Evolutionary conservation across 2,113 vertebrate species (phyloP).

Genomic region (Malaclemys terrapin): DNA sequence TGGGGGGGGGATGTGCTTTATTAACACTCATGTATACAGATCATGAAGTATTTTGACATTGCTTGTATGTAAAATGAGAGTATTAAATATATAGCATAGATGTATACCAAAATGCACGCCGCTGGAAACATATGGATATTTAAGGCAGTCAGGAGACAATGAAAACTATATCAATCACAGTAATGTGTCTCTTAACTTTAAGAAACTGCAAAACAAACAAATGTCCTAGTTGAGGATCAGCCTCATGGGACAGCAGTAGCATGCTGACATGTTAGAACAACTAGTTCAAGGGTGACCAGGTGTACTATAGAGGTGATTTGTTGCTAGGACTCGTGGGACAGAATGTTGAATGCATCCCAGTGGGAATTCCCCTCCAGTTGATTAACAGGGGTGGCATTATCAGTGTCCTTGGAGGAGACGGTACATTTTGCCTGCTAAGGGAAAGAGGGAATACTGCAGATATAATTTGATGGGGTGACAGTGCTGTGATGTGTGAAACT

Average conservation of each 20-base stretch:
- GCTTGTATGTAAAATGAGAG: not conserved
- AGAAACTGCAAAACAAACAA: not conserved
- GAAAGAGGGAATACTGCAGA: conserved; percentile 11
- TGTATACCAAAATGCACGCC: not conserved
- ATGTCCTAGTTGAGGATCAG: not conserved
- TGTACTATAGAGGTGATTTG: not conserved
- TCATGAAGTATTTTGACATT: not conserved
- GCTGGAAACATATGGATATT: not conserved
- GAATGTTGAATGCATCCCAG: not conserved
- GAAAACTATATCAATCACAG: not conserved
- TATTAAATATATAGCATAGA: not conserved
- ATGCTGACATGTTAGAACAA: not conserved
- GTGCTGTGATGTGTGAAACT: conserved; percentile 23
- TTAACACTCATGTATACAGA: not conserved
- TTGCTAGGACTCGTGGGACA: not conserved
- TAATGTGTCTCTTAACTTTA: not conserved
- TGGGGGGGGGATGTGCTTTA: not conserved
- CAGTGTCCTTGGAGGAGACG: not conserved
- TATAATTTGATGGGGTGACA: not conserved
- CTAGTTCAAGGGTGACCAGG: not conserved
- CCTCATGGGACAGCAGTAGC: not conserved
- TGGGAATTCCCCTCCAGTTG: not conserved
- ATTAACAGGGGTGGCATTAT: not conserved
- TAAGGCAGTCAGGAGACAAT: not conserved
- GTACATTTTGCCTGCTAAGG: not conserved